Percentiles rank a stretch among this genome's conserved stretches.
Conservation (phyloP, 2,797 vertebrate species). For the Melanotaenia pygmaea region DNA sequence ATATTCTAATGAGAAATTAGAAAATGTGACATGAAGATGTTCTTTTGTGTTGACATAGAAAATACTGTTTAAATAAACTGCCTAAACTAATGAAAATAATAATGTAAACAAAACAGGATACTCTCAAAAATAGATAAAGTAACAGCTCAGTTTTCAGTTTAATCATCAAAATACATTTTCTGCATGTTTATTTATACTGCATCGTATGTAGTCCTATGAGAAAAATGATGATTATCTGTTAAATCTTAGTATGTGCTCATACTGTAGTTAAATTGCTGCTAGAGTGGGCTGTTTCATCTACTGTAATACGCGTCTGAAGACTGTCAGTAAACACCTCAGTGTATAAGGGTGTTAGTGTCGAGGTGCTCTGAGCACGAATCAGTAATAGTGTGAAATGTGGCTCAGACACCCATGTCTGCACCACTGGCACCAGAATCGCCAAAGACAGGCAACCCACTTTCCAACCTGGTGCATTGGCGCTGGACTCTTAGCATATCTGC, state of each 20-base stretch:
- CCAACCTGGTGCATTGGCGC: constrained; percentile 34
- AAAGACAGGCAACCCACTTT: constrained; percentile 18
- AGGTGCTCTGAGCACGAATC: constrained; percentile 38
- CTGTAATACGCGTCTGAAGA: constrained; percentile 69
- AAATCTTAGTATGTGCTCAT: constrained; percentile 47
- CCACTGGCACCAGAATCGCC: constrained; percentile 26
- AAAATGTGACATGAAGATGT: too few relatives aligned
- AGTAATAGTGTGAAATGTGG: constrained; percentile 48
- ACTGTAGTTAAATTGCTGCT: constrained; percentile 30
- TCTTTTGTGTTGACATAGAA: too few relatives aligned
- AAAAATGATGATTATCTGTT: constrained; percentile 48
- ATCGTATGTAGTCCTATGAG: background rate
- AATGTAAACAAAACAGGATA: background rate
- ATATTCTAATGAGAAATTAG: too few relatives aligned
- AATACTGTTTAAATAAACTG: too few relatives aligned
- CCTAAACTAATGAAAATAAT: too few relatives aligned
- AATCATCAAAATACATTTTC: background rate
- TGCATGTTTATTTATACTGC: background rate
- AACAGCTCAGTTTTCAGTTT: background rate
- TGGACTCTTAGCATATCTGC: constrained; percentile 67
- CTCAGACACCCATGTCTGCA: constrained; percentile 29
- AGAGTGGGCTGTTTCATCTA: constrained; percentile 40
- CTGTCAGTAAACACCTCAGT: constrained; percentile 73
- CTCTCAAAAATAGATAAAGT: background rate
- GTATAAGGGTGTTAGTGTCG: constrained; percentile 47